Evolutionary conservation across 2,797 vertebrate species (phyloP), one percentile per base, ranked within the genome.

Genomic region (Macroramphosus scolopax): DNA sequence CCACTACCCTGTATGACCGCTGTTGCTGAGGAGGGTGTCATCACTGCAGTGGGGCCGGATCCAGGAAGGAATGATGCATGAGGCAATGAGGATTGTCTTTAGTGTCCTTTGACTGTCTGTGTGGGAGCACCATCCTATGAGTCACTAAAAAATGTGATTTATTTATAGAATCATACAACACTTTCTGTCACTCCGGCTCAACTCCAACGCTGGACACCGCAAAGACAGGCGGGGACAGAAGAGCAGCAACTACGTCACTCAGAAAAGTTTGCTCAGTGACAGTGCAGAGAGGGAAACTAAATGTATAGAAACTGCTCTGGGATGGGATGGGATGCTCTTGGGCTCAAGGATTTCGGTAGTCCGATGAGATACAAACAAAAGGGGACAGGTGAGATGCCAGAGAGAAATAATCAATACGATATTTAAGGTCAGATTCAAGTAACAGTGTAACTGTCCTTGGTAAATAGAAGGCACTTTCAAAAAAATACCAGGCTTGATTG

Each of bases 111-210:
- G 44, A 32, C 38, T 1, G 25, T 16, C 28, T 31, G 46, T 3
- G 13, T 58, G 31, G 24, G 46, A 39, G 45, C 42, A 51, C 11
- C 31, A 41, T 31, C 30, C 26, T 46, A 37, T 85, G 81, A 84
- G 64, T 81, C 81, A 83, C 55, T 47, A 32, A 49, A n/a, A 72
- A 72, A 51, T 46, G 8, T 22, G 41, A 52, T 58, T 51, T 84
- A 84, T 85, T 84, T 78, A 72, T 80, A 82, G 77, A 55, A 56
- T 22, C 13, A 13, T 29, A 15, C 53, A 39, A 64, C 50, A 55
- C 61, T 66, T 61, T 45, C 48, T 78, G 81, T 82, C 75, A 69
- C 52, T 63, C 33, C 48, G 35, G 40, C 64, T 81, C 49, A 74
- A 54, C 28, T 54, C 51, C 30, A 25, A 50, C 44, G 20, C 26